phyloP scores from a whole-genome alignment of 2,797 vertebrate species.

The Crotalus adamanteus region DNA sequence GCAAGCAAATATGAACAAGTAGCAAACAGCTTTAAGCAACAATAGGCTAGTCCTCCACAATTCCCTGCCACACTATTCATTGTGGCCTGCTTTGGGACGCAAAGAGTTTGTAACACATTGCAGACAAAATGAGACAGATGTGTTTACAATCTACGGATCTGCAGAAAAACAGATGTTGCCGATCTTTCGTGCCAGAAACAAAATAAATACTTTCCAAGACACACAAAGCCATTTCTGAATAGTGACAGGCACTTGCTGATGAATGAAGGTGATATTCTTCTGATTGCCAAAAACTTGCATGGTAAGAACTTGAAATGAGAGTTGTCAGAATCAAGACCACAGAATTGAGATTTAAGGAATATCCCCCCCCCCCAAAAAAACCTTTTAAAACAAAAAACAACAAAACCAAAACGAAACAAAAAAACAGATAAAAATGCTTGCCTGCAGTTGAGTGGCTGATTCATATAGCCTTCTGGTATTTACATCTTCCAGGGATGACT shows the following conservation, averaged over 20 bases:
- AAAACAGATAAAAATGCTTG: neutral
- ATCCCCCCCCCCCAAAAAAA: neutral
- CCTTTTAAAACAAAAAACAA: neutral
- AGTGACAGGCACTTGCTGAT: neutral
- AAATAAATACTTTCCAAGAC: neutral
- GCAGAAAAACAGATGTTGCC: neutral
- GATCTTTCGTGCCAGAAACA: conserved; percentile 5
- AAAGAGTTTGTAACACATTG: neutral
- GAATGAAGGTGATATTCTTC: neutral
- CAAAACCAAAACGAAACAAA: neutral
- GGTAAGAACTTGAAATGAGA: neutral
- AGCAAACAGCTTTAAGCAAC: neutral
- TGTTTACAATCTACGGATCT: neutral
- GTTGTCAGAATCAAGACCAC: neutral
- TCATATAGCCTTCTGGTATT: neutral
- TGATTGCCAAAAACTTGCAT: neutral
- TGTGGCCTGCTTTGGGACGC: neutral
- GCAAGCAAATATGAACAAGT: neutral
- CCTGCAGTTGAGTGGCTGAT: neutral
- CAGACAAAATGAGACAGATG: neutral
- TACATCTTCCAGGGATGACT: neutral
- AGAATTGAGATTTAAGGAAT: neutral
- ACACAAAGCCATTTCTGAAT: neutral
- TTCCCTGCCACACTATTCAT: neutral
- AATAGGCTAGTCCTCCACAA: neutral